Evolutionary conservation across 2,797 vertebrate genomes (phyloP), one percentile per base, ranked within the genome.

Genomic region (Rhynchotus rufescens): DNA sequence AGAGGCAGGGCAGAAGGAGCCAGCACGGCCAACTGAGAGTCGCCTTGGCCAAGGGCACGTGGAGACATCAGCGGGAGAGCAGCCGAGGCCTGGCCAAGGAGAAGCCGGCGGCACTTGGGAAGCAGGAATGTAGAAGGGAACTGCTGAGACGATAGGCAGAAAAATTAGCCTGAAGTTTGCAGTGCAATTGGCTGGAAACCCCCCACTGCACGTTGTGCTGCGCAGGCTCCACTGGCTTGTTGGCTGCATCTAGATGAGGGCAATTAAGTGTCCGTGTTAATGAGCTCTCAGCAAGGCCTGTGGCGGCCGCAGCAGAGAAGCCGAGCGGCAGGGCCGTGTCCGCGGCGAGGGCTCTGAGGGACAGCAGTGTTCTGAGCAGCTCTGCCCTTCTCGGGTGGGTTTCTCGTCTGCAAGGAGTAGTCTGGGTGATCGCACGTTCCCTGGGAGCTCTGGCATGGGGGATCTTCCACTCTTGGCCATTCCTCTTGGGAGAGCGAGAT

Each of bases 171-270:
- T 80, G 86, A 56, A 64, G 51, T 83, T 94, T 78, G 23, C 14
- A 3, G 81, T 44, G 91, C 88, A 95, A 96, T 95, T 96, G 92
- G 57, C 78, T 88, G 92, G 84, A 92, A 95, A 91, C 21, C 60
- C 80, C 91, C 68, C 0, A 1, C 9, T 5, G 54, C 84, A 72
- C 14, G 1, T 26, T 34, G 78, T 49, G 10, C 85, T 22, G 42
- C 67, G 47, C 30, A 19, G 71, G 75, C 22, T 0, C 42, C 25
- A 1, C 2, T 61, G 66, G 83, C 4, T 12, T 12, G 28, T 44
- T 72, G 21, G 4, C 86, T 25, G 4, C 25, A 11, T 1, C 64
- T 71, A 38, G 36, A 67, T 54, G 66, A 17, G 78, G 65, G 75
- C 25, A 61, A 44, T 45, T 28, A 13, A 5, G 5, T 2, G 14